phyloP scores from a whole-genome alignment of 2,888 invertebrate genomes.

The Hymenopus coronatus region DNA sequence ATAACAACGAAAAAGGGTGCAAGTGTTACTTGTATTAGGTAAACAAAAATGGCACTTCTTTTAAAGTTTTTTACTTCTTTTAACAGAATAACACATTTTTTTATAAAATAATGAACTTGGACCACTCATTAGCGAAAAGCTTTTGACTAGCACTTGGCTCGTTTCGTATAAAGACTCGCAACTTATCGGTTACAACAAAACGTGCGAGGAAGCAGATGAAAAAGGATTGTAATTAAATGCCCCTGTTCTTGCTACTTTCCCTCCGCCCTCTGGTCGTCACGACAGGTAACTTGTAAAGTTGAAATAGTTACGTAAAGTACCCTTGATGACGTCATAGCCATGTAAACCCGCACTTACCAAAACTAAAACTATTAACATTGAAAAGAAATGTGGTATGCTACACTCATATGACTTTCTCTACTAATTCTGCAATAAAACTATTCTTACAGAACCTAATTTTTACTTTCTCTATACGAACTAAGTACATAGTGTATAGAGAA shows the following conservation, averaged over 20 bases:
- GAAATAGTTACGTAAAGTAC: neutral
- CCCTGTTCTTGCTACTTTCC: neutral
- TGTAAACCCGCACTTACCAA: too few species aligned
- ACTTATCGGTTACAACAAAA: neutral
- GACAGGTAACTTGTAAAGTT: neutral
- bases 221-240: neutral
- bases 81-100: neutral
- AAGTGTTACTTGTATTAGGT: accelerated
- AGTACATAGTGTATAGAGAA: too few species aligned
- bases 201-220: neutral
- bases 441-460: too few species aligned
- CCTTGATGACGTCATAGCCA: neutral
- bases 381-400: too few species aligned
- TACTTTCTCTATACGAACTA: too few species aligned
- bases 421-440: too few species aligned
- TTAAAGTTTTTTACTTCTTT: too few species aligned
- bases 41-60: too few species aligned
- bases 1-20: too few species aligned
- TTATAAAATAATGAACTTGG: neutral
- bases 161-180: neutral
- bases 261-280: neutral
- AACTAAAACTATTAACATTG: too few species aligned
- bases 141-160: neutral
- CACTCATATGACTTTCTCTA: too few species aligned
- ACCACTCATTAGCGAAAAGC: neutral